Evolutionary conservation across 2,797 vertebrate genomes (phyloP).

Genomic region (Sebastes diaconus): DNA sequence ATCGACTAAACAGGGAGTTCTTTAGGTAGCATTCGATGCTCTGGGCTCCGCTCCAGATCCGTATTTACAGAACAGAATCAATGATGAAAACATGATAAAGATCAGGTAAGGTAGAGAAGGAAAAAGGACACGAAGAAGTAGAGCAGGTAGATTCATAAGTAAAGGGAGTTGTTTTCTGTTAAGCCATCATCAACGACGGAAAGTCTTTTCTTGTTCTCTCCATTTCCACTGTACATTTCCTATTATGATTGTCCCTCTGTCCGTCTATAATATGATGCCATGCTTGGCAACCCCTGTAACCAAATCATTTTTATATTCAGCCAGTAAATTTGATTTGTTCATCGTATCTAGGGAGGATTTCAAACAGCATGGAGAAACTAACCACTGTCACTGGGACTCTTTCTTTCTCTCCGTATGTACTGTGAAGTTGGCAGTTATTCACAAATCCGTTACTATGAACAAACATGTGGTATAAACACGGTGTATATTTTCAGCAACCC

Average conservation of each 20-base stretch:
- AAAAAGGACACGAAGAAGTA: background rate
- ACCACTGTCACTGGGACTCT: background rate
- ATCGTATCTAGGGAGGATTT: conserved; percentile 13
- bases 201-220: background rate
- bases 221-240: conserved; percentile 42
- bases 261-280: conserved; percentile 25
- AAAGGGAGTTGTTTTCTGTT: conserved; percentile 1
- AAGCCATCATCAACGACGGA: background rate
- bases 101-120: background rate
- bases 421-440: background rate
- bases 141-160: background rate
- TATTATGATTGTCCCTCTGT: conserved; percentile 8
- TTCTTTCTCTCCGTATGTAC: background rate
- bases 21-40: background rate
- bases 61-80: background rate
- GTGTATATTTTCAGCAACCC: background rate
- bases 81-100: background rate
- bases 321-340: conserved; percentile 52
- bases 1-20: background rate
- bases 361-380: conserved; percentile 3
- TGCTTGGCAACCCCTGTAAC: conserved; percentile 36
- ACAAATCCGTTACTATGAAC: background rate
- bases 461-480: background rate
- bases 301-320: conserved; percentile 53
- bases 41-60: background rate